Percentiles rank a stretch among this genome's conserved stretches.
phyloP scores from a whole-genome alignment of 2,113 vertebrate species.

The Odontophorus gujanensis region DNA sequence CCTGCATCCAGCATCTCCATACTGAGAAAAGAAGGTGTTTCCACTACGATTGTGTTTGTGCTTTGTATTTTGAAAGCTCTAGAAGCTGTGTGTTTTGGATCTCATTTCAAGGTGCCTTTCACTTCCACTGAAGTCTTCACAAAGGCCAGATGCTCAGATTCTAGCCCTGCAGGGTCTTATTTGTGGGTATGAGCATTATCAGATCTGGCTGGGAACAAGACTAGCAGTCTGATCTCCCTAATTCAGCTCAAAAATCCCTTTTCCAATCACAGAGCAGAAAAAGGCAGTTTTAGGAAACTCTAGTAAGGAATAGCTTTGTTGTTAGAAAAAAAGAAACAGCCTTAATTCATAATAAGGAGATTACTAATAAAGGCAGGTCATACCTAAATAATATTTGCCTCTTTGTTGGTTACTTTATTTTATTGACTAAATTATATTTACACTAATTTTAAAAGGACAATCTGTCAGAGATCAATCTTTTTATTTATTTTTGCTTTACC shows the following conservation, averaged over 20 bases:
- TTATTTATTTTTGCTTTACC: not conserved
- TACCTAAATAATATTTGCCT: not conserved
- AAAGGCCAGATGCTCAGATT: not conserved
- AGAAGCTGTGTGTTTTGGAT: not conserved
- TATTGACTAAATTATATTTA: not conserved
- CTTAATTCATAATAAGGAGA: not conserved
- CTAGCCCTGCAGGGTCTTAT: not conserved
- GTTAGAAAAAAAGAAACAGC: not conserved
- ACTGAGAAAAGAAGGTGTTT: not conserved
- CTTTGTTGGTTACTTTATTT: not conserved
- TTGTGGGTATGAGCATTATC: not conserved
- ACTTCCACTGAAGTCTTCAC: not conserved
- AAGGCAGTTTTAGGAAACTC: not conserved
- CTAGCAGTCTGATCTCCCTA: not conserved
- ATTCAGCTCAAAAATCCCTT: not conserved
- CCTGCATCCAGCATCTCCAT: accelerated
- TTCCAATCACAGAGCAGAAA: not conserved
- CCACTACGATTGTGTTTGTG: accelerated
- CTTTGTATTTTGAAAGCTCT: not conserved
- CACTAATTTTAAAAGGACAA: not conserved
- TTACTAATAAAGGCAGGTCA: not conserved
- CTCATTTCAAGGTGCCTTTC: not conserved
- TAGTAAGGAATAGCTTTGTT: not conserved
- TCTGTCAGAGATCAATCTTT: not conserved
- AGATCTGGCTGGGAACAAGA: not conserved